Evolutionary conservation across 2,888 invertebrate species (phyloP), one percentile per base, ranked within the genome.

Genomic region (Drosophila rellima): DNA sequence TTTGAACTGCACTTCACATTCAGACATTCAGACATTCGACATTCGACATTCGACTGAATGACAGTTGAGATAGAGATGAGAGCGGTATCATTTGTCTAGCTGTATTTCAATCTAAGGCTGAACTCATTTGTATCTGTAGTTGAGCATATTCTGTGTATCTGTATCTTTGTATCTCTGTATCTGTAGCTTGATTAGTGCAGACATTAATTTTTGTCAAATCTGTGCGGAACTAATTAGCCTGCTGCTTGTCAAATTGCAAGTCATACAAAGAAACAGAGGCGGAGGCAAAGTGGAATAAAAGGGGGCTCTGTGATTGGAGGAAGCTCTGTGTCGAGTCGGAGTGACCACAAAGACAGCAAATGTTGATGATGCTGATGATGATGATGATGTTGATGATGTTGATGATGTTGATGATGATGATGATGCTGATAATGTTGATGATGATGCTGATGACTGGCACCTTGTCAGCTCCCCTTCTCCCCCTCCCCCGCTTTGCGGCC

Each of bases 131-230:
- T 71, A 47, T 23, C 52, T 62, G 26, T 39, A 18, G 63, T 59
- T 63, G 2, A 26, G 23, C 26, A 4, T 37, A 2, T 11, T 13
- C 10, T 37, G 8, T 39, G 26, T 40, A 37, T 18, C 37, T 47
- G 23, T 26, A 39, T 13, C 60, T 51, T 13, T 60, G 11, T 45
- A 26, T 20, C 3, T 52, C 17, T 68, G 47, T 70, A 56, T 17
- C 56, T 68, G 37, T 44, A 17, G 76, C 64, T 64, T 70, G 70
- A 65, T 76, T 70, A 76, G 77, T 56, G 60, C 59, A 68, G 76
- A 74, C 82, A 89, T 87, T 83, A 84, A 88, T 84, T 88, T 83
- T 88, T 83, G 82, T 89, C 75, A 83, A 89, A 88, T 89, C 89
- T 89, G 70, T 82, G 86, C 83, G 83, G 88, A 84, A 84, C 83